A percentile compares a stretch with the other conserved stretches of the same genome.
phyloP scores from a whole-genome alignment of 1,140 invertebrate genomes.

The Ridgeia piscesae region DNA sequence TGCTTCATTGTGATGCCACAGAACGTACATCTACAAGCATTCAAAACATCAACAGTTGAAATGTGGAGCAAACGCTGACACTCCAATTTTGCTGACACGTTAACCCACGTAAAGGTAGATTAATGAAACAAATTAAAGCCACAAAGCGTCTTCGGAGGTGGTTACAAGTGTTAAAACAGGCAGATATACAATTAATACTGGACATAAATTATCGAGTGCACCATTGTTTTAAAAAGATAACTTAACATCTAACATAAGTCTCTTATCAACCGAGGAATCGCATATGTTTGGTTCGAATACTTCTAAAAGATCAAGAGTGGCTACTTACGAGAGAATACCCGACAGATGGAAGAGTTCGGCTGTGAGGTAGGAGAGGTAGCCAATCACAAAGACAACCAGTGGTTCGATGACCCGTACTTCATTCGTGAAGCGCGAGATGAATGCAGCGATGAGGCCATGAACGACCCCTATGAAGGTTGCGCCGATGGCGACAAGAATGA shows the following conservation, averaged over 20 bases:
- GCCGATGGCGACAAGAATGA: slow-evolving; percentile 91
- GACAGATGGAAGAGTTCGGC: slow-evolving; percentile 98
- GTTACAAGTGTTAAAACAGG: no score
- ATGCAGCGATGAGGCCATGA: slow-evolving; percentile 92
- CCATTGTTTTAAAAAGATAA: no score
- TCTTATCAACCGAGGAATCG: no score
- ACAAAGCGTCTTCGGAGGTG: no score
- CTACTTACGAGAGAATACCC: slow-evolving; percentile 71
- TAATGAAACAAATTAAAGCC: no score
- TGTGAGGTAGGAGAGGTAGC: slow-evolving; percentile 95
- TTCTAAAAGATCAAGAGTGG: background rate
- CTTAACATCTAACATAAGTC: no score
- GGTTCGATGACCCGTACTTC: slow-evolving; percentile 97
- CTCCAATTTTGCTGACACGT: background rate
- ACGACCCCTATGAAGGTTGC: slow-evolving; percentile 91
- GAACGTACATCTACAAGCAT: slow-evolving; percentile 80
- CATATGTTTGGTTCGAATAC: background rate
- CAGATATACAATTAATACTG: no score
- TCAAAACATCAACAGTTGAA: background rate
- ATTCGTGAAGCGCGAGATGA: slow-evolving; percentile 93
- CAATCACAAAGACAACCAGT: slow-evolving; percentile 97
- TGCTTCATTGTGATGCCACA: slow-evolving; percentile 99
- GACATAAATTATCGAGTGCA: no score
- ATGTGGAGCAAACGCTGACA: background rate
- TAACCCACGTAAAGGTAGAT: no score